phyloP scores from a whole-genome alignment of 2,888 invertebrate species.

The Caenorhabditis sinica region DNA sequence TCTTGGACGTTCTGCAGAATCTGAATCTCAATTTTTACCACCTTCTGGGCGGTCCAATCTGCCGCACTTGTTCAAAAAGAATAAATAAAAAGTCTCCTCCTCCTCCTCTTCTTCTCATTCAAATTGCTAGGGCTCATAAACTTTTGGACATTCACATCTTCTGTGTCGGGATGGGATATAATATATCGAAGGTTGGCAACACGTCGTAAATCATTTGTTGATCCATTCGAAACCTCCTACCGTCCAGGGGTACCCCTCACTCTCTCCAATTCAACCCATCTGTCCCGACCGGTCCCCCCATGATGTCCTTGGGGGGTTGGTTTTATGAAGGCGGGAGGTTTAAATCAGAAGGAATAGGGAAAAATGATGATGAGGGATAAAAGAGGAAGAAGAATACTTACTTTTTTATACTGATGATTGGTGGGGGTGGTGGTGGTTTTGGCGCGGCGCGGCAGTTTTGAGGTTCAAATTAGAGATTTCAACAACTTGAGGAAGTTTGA shows the following conservation, averaged over 20 bases:
- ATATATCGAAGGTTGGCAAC: slow-evolving; percentile 23
- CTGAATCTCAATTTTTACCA: neutral
- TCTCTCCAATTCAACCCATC: slow-evolving; percentile 29
- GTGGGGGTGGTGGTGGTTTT: too few relatives aligned
- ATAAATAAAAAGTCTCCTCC: too few relatives aligned
- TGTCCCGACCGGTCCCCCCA: slow-evolving; percentile 45
- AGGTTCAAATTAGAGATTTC: too few relatives aligned
- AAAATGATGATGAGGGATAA: neutral
- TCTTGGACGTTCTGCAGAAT: too few relatives aligned
- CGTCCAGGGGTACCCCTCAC: neutral
- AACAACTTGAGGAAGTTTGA: too few relatives aligned
- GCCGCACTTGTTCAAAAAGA: slow-evolving; percentile 3
- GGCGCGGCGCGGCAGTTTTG: too few relatives aligned
- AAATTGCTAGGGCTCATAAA: slow-evolving; percentile 56
- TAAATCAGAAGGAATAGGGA: neutral
- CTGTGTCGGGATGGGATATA: neutral
- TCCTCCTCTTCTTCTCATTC: slow-evolving; percentile 3
- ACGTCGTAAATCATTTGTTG: slow-evolving; percentile 59
- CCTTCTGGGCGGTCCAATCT: neutral
- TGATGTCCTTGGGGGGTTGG: slow-evolving; percentile 25
- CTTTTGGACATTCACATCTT: slow-evolving; percentile 15
- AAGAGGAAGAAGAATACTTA: neutral
- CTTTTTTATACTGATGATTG: slow-evolving; percentile 5
- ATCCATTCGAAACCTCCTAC: slow-evolving; percentile 6
- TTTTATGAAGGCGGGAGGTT: slow-evolving; percentile 6